A percentile compares a stretch with the other conserved stretches of the same genome.
These are phyloP conservation scores for Xyrauchen texanus DNA, from an alignment of 2,113 vertebrate genomes.

Conservation along the genomic window DNA sequence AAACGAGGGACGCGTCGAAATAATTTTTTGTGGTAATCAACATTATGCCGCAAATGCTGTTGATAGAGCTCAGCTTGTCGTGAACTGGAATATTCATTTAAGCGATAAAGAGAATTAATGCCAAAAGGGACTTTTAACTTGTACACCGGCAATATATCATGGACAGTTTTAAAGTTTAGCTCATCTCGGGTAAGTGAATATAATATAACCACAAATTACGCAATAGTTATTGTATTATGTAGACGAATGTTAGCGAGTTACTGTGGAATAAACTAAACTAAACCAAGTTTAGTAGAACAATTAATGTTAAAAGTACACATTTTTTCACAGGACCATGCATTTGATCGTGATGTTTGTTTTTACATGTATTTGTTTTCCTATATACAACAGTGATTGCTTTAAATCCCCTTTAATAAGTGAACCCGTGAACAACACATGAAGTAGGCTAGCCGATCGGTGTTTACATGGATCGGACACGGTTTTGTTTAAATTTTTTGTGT, in stretches of 20 bases:
- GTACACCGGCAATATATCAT: slow-evolving; percentile 6
- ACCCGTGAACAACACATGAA: neutral
- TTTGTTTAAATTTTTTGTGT: neutral
- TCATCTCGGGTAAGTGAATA: neutral
- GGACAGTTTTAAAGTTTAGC: neutral
- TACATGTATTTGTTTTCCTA: neutral
- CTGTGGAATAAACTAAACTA: neutral
- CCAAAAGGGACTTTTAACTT: slow-evolving; percentile 39
- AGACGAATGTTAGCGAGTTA: neutral
- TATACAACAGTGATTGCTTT: neutral
- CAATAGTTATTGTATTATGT: neutral
- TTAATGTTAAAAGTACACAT: neutral
- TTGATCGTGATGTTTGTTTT: neutral
- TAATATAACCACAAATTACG: neutral
- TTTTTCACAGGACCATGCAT: neutral
- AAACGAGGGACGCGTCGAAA: too few species aligned
- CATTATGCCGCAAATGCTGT: too few species aligned
- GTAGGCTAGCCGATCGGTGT: neutral
- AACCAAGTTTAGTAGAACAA: neutral
- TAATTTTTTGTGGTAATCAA: too few species aligned
- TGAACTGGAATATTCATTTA: neutral
- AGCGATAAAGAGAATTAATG: neutral
- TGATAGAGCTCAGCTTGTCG: too few species aligned
- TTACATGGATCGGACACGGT: neutral
- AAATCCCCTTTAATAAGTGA: neutral